Evolutionary conservation across 2,888 invertebrate species (phyloP).

Genomic region (Cyclophora albipunctata): DNA sequence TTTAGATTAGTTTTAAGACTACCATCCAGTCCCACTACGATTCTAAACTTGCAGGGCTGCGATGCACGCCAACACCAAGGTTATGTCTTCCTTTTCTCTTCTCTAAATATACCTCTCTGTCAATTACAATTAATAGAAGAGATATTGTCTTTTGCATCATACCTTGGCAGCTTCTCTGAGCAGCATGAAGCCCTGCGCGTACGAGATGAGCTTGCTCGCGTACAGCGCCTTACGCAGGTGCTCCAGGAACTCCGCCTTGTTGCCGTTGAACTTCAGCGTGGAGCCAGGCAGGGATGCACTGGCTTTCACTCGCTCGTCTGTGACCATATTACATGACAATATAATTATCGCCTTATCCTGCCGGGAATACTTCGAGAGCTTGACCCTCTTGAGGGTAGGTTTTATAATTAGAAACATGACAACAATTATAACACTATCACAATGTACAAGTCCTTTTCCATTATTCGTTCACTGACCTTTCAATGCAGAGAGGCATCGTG

Average conservation of each 20-base stretch:
- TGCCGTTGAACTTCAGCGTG: conserved; percentile 76
- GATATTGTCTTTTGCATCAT: too few relatives aligned
- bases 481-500: conserved; percentile 94
- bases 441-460: background rate
- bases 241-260: conserved; percentile 87
- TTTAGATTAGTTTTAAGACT: too few relatives aligned
- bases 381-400: too few relatives aligned
- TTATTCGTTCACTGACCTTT: conserved; percentile 64
- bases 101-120: too few relatives aligned
- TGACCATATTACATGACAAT: background rate
- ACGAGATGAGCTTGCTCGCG: conserved; percentile 98
- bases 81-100: too few relatives aligned
- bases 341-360: background rate
- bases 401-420: background rate
- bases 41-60: too few relatives aligned
- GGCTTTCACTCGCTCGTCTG: conserved; percentile 87
- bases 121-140: too few relatives aligned
- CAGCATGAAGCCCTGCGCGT: conserved; percentile 98
- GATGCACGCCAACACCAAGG: too few relatives aligned
- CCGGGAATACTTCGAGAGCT: too few relatives aligned
- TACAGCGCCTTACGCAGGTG: conserved; percentile 93
- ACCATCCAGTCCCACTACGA: too few relatives aligned
- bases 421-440: too few relatives aligned
- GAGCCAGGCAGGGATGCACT: conserved; percentile 85
- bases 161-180: conserved; percentile 93